phyloP scores from a whole-genome alignment of 2,113 vertebrate species.

The Chloropsis hardwickii region DNA sequence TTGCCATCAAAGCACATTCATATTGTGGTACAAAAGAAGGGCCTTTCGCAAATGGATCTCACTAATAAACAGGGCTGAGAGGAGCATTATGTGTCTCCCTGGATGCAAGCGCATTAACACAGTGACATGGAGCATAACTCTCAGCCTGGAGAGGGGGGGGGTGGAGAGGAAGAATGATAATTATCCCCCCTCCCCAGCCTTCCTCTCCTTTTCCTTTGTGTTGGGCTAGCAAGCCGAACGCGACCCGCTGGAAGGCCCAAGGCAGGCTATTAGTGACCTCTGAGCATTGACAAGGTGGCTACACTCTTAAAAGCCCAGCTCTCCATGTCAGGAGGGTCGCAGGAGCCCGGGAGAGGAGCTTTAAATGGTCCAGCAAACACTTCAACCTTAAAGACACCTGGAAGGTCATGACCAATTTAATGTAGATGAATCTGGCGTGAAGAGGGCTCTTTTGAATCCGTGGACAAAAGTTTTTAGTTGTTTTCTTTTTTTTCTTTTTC shows the following conservation, averaged over 20 bases:
- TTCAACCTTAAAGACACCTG: slow-evolving; percentile 91
- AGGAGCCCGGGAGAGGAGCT: slow-evolving; percentile 68
- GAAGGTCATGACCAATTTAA: slow-evolving; percentile 84
- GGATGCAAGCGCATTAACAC: slow-evolving; percentile 84
- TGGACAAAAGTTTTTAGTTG: slow-evolving; percentile 46
- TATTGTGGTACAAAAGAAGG: slow-evolving; percentile 94
- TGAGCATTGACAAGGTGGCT: slow-evolving; percentile 83
- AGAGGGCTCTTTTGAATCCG: slow-evolving; percentile 64
- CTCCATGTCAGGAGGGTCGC: slow-evolving; percentile 83
- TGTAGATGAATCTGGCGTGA: slow-evolving; percentile 74
- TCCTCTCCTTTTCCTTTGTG: slow-evolving; percentile 81
- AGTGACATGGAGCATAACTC: slow-evolving; percentile 90
- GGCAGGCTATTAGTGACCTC: slow-evolving; percentile 93
- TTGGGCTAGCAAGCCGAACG: slow-evolving; percentile 72
- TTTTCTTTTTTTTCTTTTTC: neutral
- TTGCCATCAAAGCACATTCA: slow-evolving; percentile 99
- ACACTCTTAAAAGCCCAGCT: slow-evolving; percentile 81
- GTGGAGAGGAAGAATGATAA: slow-evolving; percentile 77
- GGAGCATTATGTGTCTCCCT: slow-evolving; percentile 88
- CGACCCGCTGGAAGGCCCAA: slow-evolving; percentile 80
- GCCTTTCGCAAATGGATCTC: slow-evolving; percentile 91
- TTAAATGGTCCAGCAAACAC: slow-evolving; percentile 84
- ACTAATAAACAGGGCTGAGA: slow-evolving; percentile 92
- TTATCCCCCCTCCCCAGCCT: slow-evolving; percentile 80
- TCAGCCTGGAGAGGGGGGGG: slow-evolving; percentile 68